Evolutionary conservation across 2,888 invertebrate genomes (phyloP), one percentile per base, ranked within the genome.

Genomic region (Amphimallon solstitiale): DNA sequence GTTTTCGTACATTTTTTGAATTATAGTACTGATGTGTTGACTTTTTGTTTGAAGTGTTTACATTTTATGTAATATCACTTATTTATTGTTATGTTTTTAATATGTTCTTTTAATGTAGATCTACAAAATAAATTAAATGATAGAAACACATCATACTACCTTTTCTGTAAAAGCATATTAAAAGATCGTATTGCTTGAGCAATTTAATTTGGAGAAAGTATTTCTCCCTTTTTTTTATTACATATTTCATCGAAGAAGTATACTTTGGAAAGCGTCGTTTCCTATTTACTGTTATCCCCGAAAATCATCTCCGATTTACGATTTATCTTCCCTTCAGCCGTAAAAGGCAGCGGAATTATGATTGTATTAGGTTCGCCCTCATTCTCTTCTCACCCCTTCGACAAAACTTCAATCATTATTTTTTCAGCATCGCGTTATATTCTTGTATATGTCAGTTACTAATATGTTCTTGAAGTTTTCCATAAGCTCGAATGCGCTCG

Each of bases 221-320:
- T 40, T 56, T 21, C 45, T 29, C 9, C 9, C 23, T 21, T 14
- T 29, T 43, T 34, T 59, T 59, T 59, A 59, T 59, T 43, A 29
- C n/a, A 4, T 29, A 59, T 29, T 59, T 59, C 43, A 59, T 29
- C 43, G 43, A 43, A 43, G 43, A 43, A 9, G 38, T 54, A 54
- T 40, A 40, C 49, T 48, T 51, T 51, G 49, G 38, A 29, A 49
- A 48, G 49, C 61, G 7, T 61, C 61, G 43, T 62, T 62, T 63
- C 63, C 51, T 54, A 45, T 56, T 48, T 64, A 66, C 52, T 54
- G 61, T 66, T 63, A 68, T 68, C 66, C 56, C 61, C 43, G 63
- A 69, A 65, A 63, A 61, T 67, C 65, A 69, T 69, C 54, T 64
- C 59, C 65, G 67, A 66, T 68, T 68, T 68, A 66, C 63, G 67